These are phyloP conservation scores for Sander vitreus DNA, from an alignment of 2,113 vertebrate genomes.

Conservation along the genomic window DNA sequence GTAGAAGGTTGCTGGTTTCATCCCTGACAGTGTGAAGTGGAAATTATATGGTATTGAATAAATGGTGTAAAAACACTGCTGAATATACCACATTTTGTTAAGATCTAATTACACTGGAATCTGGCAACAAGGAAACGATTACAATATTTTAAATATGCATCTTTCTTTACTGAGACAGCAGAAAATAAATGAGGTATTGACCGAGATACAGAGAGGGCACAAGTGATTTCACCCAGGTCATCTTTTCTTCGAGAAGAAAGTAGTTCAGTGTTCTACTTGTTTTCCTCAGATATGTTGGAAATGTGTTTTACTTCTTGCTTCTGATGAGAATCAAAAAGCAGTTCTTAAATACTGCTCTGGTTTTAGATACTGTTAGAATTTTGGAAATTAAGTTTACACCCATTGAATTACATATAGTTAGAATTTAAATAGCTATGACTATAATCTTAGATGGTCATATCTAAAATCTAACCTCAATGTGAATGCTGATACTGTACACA, in stretches of 20 bases:
- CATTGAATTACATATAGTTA: neutral
- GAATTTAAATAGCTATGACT: neutral
- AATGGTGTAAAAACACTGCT: slow-evolving; percentile 42
- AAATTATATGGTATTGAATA: slow-evolving; percentile 21
- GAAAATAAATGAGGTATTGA: slow-evolving; percentile 72
- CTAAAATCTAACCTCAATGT: too few relatives aligned
- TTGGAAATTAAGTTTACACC: neutral
- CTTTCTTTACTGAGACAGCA: slow-evolving; percentile 65
- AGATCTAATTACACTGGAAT: slow-evolving; percentile 51
- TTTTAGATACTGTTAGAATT: neutral
- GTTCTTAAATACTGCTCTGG: neutral
- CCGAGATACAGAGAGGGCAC: slow-evolving; percentile 38
- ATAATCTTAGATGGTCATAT: neutral
- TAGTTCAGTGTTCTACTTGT: slow-evolving; percentile 9
- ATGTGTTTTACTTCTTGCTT: neutral
- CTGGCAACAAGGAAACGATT: slow-evolving; percentile 47
- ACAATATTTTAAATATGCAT: slow-evolving; percentile 55
- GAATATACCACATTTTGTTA: slow-evolving; percentile 33
- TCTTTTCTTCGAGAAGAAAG: slow-evolving; percentile 24
- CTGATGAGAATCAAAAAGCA: neutral
- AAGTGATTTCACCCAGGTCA: slow-evolving; percentile 37
- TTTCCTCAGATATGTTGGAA: slow-evolving; percentile 7
- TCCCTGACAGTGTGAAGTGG: neutral
- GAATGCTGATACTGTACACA: too few relatives aligned
- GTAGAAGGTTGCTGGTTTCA: neutral